Conservation (phyloP, 64 coral and sea anemone species). For the Cladopsammia gracilis region DNA sequence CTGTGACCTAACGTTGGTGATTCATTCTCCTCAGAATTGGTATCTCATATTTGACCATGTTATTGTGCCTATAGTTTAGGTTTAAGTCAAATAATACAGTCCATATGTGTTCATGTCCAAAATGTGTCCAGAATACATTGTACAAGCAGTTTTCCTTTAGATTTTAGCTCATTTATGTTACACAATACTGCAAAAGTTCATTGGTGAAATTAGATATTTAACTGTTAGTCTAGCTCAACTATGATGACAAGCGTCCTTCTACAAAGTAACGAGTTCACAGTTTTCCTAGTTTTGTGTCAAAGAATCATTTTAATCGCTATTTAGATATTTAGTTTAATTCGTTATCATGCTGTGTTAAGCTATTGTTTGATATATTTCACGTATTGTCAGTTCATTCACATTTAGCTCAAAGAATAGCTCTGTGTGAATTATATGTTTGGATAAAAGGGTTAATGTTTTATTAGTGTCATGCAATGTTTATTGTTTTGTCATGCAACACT, state of each 20-base stretch:
- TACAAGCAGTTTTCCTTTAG: background rate
- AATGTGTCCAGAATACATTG: background rate
- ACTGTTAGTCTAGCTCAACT: background rate
- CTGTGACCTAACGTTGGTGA: no score
- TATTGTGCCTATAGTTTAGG: no score
- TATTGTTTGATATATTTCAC: background rate
- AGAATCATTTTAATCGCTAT: background rate
- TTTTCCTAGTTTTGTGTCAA: conserved; percentile 15
- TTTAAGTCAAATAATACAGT: no score
- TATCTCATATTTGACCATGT: no score
- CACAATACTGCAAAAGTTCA: background rate
- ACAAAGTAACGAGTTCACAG: conserved; percentile 1
- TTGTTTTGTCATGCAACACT: background rate
- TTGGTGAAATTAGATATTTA: conserved; percentile 28
- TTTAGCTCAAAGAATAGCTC: background rate
- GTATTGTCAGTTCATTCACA: background rate
- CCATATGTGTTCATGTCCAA: no score
- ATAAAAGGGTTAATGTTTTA: background rate
- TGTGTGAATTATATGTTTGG: background rate
- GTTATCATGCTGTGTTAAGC: no score
- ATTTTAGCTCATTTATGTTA: background rate
- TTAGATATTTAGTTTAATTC: background rate
- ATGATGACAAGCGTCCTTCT: background rate
- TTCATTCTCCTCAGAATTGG: no score
- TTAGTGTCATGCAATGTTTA: background rate